Base-by-base conservation (phyloP, 2,888 invertebrate genomes). In the Phymatocera aterrima region DNA sequence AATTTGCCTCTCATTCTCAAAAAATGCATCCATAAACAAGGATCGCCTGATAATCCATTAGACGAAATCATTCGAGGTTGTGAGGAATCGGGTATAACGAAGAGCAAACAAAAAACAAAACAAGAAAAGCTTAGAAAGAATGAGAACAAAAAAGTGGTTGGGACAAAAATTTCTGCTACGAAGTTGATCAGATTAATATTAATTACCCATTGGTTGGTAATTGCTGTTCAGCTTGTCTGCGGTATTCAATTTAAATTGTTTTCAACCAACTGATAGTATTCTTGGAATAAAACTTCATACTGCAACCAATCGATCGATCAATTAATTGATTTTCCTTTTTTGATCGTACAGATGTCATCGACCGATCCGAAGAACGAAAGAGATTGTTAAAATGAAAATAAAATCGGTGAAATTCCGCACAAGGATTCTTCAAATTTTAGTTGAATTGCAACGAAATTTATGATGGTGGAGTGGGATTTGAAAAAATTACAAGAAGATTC, bases 151-250 rank as follows among this genome's bases (percentile, higher is more conserved):
- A n/a, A n/a, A n/a, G n/a, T n/a, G n/a, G n/a, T n/a, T n/a, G n/a
- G n/a, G n/a, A n/a, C n/a, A n/a, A n/a, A n/a, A 8, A 57, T 57
- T 12, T 57, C 57, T 57, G 57, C 57, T 10, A 5, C 57, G 28
- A 57, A 57, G 21, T 57, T 28, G 57, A 57, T 28, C 57, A 28
- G 28, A 57, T 57, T 57, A 15, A 28, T 57, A 57, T 57, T 57
- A 57, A 57, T 57, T 28, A 28, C 57, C 57, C 3, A 57, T 15
- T 28, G 3, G 28, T 10, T 5, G 57, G 57, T 57, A 57, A 57
- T 57, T 28, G 57, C 28, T 28, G 15, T 12, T 28, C 57, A 15
- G 28, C 57, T 57, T 5, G 28, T 57, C 57, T 57, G 28, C n/a
- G 28, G 12, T 15, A 28, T 4, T 5, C 12, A 57, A 28, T 57